phyloP scores from a whole-genome alignment of 2,797 vertebrate genomes.

The Salarias fasciatus region DNA sequence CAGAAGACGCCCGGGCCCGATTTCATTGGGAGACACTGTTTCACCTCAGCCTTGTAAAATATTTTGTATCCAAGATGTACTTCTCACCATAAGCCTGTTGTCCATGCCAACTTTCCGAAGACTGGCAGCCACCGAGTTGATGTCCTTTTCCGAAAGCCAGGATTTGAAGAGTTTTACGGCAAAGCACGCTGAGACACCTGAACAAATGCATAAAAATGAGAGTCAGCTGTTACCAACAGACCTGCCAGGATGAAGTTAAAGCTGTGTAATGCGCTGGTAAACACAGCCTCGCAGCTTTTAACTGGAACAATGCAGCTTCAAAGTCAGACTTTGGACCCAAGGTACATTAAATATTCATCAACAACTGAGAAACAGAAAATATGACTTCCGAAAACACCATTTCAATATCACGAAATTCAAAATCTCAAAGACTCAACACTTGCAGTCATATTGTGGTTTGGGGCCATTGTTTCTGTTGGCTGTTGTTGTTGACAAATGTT shows the following conservation, averaged over 20 bases:
- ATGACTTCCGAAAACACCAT: constrained; percentile 1
- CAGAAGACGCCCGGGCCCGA: not conserved
- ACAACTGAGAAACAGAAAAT: not conserved
- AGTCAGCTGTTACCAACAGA: constrained; percentile 65
- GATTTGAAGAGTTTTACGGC: constrained; percentile 98
- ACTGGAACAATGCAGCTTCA: constrained; percentile 18
- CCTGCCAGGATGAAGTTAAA: constrained; percentile 60
- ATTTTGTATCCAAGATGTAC: constrained; percentile 2
- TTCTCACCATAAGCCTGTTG: constrained; percentile 92
- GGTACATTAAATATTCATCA: constrained; percentile 3
- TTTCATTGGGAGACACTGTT: not conserved
- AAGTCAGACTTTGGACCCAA: not conserved
- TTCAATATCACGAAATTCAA: not conserved
- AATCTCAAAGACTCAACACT: not conserved
- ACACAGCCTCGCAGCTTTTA: constrained; percentile 42
- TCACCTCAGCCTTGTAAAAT: not conserved
- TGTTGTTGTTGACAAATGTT: no score
- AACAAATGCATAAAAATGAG: constrained; percentile 57
- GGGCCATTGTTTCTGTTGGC: not conserved
- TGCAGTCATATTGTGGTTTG: not conserved
- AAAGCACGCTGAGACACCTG: constrained; percentile 95
- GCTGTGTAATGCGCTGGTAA: constrained; percentile 45
- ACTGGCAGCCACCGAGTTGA: constrained; percentile 91
- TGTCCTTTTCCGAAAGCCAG: constrained; percentile 97
- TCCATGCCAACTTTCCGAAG: constrained; percentile 98